Percentiles rank a stretch among this genome's conserved stretches.
These are phyloP conservation scores for Acromyrmex heyeri DNA, from an alignment of 1,140 invertebrate genomes.

Conservation along the genomic window DNA sequence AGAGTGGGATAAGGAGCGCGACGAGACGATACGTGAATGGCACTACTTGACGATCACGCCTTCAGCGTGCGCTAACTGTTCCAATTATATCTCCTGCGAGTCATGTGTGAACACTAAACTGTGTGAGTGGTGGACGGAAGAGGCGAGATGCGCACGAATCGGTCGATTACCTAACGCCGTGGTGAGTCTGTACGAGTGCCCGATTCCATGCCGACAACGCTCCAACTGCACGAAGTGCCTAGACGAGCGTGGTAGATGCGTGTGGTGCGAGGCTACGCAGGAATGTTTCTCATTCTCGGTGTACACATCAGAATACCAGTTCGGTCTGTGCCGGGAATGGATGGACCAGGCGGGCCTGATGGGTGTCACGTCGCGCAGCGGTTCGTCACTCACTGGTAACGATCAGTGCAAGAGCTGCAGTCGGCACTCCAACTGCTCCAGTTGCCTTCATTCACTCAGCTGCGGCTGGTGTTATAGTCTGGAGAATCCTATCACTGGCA, in stretches of 20 bases:
- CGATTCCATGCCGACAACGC: constrained; percentile 91
- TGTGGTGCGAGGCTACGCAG: constrained; percentile 97
- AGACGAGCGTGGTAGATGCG: constrained; percentile 94
- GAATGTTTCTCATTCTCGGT: constrained; percentile 98
- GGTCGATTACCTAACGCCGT: constrained; percentile 91
- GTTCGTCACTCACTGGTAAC: constrained; percentile 81
- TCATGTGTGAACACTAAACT: constrained; percentile 90
- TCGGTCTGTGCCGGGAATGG: constrained; percentile 97
- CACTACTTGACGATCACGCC: constrained; percentile 93
- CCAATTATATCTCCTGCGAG: constrained; percentile 95
- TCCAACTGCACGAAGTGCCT: constrained; percentile 93
- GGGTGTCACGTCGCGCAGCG: constrained; percentile 83
- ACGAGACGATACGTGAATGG: constrained; percentile 88
- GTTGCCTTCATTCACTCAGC: constrained; percentile 93
- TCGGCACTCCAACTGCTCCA: constrained; percentile 91
- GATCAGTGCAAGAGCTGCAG: constrained; percentile 94
- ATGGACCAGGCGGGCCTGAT: constrained; percentile 91
- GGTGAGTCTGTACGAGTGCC: constrained; percentile 90
- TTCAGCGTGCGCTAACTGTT: constrained; percentile 94
- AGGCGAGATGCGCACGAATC: constrained; percentile 93
- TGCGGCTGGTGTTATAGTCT: constrained; percentile 98
- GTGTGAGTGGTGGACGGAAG: constrained; percentile 96
- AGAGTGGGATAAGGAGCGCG: constrained; percentile 77
- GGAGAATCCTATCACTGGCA: constrained; percentile 94
- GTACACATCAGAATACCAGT: constrained; percentile 97